phyloP scores from a whole-genome alignment of 2,797 vertebrate species.

The Hippopotamyrus pictus region DNA sequence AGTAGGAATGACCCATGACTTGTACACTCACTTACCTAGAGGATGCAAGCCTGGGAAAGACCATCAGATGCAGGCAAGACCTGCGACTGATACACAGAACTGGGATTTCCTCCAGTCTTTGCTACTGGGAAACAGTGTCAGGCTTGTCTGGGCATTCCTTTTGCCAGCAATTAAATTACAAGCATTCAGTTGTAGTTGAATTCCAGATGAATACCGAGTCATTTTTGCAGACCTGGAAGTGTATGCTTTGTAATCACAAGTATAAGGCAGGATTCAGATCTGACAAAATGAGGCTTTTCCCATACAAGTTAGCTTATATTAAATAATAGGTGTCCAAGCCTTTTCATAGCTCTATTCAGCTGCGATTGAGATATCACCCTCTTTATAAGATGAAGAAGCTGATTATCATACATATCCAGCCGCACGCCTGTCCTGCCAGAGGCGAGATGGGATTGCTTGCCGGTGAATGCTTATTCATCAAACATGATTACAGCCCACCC shows the following conservation, averaged over 20 bases:
- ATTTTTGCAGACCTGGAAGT: background rate
- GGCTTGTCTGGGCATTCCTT: background rate
- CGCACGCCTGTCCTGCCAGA: background rate
- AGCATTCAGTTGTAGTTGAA: background rate
- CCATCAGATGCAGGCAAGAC: background rate
- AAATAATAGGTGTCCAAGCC: constrained; percentile 1
- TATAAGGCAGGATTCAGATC: background rate
- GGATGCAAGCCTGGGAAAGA: background rate
- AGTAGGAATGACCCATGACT: background rate
- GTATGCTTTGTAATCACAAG: background rate
- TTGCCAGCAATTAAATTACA: background rate
- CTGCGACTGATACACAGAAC: background rate
- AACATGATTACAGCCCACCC: background rate
- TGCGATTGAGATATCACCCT: background rate
- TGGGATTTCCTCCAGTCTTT: background rate
- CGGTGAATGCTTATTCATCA: constrained; percentile 11
- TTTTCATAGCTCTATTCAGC: background rate
- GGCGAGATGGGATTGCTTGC: background rate
- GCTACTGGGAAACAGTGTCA: background rate
- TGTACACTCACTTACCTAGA: background rate
- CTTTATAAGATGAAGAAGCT: constrained; percentile 3
- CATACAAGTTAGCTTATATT: background rate
- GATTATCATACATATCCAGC: background rate
- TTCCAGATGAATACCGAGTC: background rate
- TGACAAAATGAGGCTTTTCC: background rate